A percentile compares a stretch with the other conserved stretches of the same genome.
phyloP scores from a whole-genome alignment of 2,113 vertebrate genomes.

The Gymnarchus niloticus region DNA sequence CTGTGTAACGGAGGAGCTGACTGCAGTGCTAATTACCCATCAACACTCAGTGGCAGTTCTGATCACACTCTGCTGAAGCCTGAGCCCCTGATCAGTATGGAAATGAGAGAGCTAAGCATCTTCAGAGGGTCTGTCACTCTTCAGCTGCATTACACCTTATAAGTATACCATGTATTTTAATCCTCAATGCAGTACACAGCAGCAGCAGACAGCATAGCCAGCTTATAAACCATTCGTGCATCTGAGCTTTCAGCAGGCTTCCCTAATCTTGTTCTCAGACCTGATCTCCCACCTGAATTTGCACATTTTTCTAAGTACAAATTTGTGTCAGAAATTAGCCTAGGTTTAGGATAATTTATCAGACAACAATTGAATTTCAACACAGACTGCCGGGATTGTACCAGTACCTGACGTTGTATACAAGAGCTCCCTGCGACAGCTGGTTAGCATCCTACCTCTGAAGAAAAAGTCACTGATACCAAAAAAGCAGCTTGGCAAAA shows the following conservation, averaged over 20 bases:
- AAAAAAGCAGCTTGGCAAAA: too few relatives aligned
- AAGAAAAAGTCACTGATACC: neutral
- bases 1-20: neutral
- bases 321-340: neutral
- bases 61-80: neutral
- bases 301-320: neutral
- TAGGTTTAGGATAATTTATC: neutral
- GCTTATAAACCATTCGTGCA: neutral
- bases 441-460: neutral
- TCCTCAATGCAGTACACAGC: neutral
- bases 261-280: neutral
- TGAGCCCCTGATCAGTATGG: neutral
- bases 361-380: neutral
- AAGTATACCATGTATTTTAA: neutral
- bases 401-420: neutral
- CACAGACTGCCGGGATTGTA: neutral
- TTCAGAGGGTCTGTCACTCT: neutral
- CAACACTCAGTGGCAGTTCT: conserved; percentile 1
- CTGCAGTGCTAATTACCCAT: conserved; percentile 10
- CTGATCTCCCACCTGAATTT: neutral
- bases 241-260: neutral
- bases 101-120: neutral
- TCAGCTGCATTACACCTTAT: neutral
- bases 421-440: neutral
- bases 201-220: neutral